phyloP scores from a whole-genome alignment of 2,888 invertebrate genomes.

The Himalopsyche kuldschensis region DNA sequence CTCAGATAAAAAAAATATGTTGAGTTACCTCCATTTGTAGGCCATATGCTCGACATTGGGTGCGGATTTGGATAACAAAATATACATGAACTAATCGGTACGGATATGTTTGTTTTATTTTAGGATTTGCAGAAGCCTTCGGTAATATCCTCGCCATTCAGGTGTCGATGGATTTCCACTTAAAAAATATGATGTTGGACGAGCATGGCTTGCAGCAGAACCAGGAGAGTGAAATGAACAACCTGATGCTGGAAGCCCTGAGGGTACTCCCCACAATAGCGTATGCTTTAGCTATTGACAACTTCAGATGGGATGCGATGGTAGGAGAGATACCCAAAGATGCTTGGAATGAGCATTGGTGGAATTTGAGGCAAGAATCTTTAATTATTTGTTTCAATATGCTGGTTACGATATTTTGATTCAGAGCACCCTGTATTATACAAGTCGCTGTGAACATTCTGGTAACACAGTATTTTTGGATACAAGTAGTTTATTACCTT shows the following conservation, averaged over 20 bases:
- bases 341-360: constrained; percentile 56
- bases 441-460: no score
- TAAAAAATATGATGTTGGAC: not conserved
- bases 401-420: no score
- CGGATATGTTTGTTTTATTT: constrained; percentile 17
- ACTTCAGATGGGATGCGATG: constrained; percentile 56
- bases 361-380: constrained; percentile 50
- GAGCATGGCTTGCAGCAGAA: constrained; percentile 44
- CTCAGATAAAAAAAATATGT: no score
- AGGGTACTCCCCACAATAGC: constrained; percentile 55
- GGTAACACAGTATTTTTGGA: no score
- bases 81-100: not conserved
- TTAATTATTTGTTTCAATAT: not conserved
- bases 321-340: constrained; percentile 47
- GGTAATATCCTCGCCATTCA: constrained; percentile 66
- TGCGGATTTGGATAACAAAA: no score
- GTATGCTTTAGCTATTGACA: constrained; percentile 53
- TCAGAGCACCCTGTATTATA: no score
- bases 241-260: constrained; percentile 53
- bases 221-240: constrained; percentile 49
- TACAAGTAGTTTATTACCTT: no score
- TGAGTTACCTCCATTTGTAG: no score
- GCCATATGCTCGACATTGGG: no score
- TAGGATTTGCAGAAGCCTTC: constrained; percentile 67
- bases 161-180: constrained; percentile 54